A percentile compares a stretch with the other conserved stretches of the same genome.
These are phyloP conservation scores for Glaucopsyche alexis DNA, from an alignment of 2,888 invertebrate genomes.

Conservation along the genomic window DNA sequence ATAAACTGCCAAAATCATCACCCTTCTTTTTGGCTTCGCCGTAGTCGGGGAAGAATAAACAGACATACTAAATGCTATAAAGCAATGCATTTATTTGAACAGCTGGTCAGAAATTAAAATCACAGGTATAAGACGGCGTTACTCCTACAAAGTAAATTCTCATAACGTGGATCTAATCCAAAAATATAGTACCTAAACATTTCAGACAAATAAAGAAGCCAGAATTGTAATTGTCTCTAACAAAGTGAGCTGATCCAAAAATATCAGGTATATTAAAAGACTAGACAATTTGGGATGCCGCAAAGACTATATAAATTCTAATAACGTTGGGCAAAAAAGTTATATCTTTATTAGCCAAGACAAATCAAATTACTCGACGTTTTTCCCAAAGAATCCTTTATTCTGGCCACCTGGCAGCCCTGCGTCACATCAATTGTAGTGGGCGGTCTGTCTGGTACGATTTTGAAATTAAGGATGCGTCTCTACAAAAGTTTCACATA, in stretches of 20 bases:
- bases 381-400: slow-evolving; percentile 12
- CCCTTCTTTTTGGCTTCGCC: too few relatives aligned
- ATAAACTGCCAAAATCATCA: too few relatives aligned
- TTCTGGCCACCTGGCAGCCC: slow-evolving; percentile 17
- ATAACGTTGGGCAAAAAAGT: neutral
- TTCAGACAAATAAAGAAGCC: neutral
- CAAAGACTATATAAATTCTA: neutral
- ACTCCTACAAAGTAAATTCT: too few relatives aligned
- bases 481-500: neutral
- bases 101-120: too few relatives aligned
- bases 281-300: neutral
- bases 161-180: neutral
- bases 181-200: neutral
- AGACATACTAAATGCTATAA: too few relatives aligned
- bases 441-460: neutral
- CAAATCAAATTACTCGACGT: slow-evolving; percentile 21
- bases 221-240: neutral
- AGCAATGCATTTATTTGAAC: too few relatives aligned
- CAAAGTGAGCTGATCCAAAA: neutral
- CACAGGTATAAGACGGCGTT: too few relatives aligned
- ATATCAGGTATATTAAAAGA: neutral
- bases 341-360: slow-evolving; percentile 25
- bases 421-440: neutral
- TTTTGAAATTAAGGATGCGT: neutral
- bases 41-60: too few relatives aligned